phyloP scores from a whole-genome alignment of 1,140 invertebrate species.

The Scylla paramamosain region DNA sequence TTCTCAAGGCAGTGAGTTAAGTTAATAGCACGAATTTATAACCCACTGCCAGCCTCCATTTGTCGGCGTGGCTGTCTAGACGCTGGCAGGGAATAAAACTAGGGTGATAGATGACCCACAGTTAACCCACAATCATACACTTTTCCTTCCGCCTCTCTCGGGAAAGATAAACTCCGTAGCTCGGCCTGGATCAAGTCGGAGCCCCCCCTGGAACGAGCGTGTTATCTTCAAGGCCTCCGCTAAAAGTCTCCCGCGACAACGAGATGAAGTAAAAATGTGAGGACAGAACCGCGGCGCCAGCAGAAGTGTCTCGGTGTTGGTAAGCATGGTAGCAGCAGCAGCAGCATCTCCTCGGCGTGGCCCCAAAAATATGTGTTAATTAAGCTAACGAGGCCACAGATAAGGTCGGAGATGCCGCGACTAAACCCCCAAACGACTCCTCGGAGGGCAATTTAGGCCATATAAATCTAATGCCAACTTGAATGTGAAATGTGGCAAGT shows the following conservation, averaged over 20 bases:
- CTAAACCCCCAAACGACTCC: slow-evolving; percentile 70
- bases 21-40: slow-evolving; percentile 59
- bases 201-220: not conserved
- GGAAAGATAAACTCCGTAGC: slow-evolving; percentile 25
- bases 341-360: slow-evolving; percentile 76
- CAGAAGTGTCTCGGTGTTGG: slow-evolving; percentile 38
- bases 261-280: slow-evolving; percentile 9
- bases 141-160: slow-evolving; percentile 15
- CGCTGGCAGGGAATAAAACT: slow-evolving; percentile 46
- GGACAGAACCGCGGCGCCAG: slow-evolving; percentile 46
- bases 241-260: not conserved
- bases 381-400: slow-evolving; percentile 70
- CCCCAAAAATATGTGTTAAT: slow-evolving; percentile 73
- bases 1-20: slow-evolving; percentile 61
- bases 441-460: slow-evolving; percentile 67
- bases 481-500: slow-evolving; percentile 74
- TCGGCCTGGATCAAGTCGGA: slow-evolving; percentile 5
- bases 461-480: slow-evolving; percentile 75
- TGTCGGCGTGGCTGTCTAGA: slow-evolving; percentile 40
- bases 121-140: slow-evolving; percentile 35
- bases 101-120: slow-evolving; percentile 10
- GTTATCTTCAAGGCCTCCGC: slow-evolving; percentile 36
- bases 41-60: slow-evolving; percentile 54
- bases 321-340: slow-evolving; percentile 62
- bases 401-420: slow-evolving; percentile 54